These are phyloP conservation scores for Augochlorella aurata DNA, from an alignment of 2,888 invertebrate genomes.

Conservation along the genomic window DNA sequence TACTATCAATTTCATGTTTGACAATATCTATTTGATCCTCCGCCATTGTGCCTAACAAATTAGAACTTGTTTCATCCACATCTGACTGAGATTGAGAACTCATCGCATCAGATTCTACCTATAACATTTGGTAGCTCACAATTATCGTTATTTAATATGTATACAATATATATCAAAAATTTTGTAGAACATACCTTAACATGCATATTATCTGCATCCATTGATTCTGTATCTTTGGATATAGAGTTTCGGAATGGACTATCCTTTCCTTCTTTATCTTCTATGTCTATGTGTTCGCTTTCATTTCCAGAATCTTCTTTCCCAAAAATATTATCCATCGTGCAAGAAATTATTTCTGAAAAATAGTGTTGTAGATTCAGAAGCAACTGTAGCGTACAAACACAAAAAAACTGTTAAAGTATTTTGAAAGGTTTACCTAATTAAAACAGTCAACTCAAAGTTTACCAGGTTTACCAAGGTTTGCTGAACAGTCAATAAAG, in stretches of 20 bases:
- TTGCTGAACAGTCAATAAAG: neutral
- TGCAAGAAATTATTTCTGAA: neutral
- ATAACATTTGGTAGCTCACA: neutral
- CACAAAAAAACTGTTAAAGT: neutral
- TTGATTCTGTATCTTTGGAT: constrained; percentile 62
- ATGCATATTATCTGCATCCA: constrained; percentile 61
- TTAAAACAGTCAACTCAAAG: neutral
- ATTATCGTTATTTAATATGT: neutral
- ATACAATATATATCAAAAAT: neutral
- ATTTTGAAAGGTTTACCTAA: neutral
- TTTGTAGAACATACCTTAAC: constrained; percentile 62
- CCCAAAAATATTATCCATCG: constrained; percentile 77
- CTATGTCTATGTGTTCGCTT: constrained; percentile 67
- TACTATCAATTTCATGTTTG: constrained; percentile 68
- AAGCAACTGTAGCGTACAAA: too few species aligned
- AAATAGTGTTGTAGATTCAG: constrained; percentile 27
- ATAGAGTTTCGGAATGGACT: constrained; percentile 39
- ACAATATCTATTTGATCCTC: constrained; percentile 66
- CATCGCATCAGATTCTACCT: constrained; percentile 68
- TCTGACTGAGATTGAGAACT: constrained; percentile 71
- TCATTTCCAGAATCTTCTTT: constrained; percentile 77
- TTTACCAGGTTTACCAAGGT: too few species aligned
- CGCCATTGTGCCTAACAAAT: constrained; percentile 31
- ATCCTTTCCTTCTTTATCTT: constrained; percentile 63
- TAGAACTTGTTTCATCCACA: constrained; percentile 59